Percentiles rank a stretch among this genome's conserved stretches.
These are phyloP conservation scores for Pollenia angustigena DNA, from an alignment of 2,888 invertebrate species.

Conservation along the genomic window DNA sequence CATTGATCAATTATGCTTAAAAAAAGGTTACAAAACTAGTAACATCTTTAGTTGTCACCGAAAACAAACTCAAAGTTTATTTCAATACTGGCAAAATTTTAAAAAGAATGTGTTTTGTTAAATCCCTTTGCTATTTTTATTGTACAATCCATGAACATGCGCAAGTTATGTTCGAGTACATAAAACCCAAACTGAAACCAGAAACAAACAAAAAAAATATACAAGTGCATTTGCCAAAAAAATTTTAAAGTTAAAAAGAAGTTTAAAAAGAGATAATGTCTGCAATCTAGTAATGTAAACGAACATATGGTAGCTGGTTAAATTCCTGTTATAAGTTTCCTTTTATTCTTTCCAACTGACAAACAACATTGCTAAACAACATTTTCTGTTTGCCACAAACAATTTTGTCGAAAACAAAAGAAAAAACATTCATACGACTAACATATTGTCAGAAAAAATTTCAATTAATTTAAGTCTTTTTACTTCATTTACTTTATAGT, in stretches of 20 bases:
- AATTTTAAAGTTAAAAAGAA: neutral
- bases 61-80: slow-evolving; percentile 9
- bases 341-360: slow-evolving; percentile 31
- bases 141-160: slow-evolving; percentile 44
- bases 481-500: slow-evolving; percentile 28
- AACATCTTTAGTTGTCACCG: slow-evolving; percentile 24
- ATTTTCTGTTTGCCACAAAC: slow-evolving; percentile 59
- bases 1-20: slow-evolving; percentile 47
- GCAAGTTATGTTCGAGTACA: neutral
- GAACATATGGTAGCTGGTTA: slow-evolving; percentile 36
- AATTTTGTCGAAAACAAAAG: slow-evolving; percentile 33
- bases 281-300: slow-evolving; percentile 37
- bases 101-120: neutral
- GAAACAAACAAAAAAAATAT: neutral
- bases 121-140: slow-evolving; percentile 67
- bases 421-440: slow-evolving; percentile 33
- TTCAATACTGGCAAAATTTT: slow-evolving; percentile 34
- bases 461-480: slow-evolving; percentile 54
- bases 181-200: neutral
- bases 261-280: neutral
- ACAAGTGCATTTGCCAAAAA: slow-evolving; percentile 20
- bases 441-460: slow-evolving; percentile 63
- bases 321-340: slow-evolving; percentile 1
- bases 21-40: neutral
- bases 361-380: slow-evolving; percentile 60